phyloP scores from a whole-genome alignment of 1,140 invertebrate genomes.

The Callitettix versicolor region DNA sequence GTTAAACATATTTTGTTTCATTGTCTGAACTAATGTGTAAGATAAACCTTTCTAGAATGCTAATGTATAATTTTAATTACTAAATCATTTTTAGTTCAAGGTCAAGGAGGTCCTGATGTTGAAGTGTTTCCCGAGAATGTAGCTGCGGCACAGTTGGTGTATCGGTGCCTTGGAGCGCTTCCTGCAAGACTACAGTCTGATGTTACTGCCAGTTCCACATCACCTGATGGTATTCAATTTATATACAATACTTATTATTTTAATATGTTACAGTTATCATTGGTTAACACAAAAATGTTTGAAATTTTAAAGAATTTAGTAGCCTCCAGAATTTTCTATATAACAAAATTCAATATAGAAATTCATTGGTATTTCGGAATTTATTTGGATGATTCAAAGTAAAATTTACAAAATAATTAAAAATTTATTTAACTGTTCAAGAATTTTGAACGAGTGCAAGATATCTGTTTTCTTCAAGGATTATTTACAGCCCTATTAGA shows the following conservation, averaged over 20 bases:
- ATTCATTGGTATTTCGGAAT: too few species aligned
- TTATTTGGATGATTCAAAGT: too few species aligned
- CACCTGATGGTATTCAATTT: conserved; percentile 35
- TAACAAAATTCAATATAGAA: too few species aligned
- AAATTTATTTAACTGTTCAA: too few species aligned
- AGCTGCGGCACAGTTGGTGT: conserved; percentile 42
- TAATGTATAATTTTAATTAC: too few species aligned
- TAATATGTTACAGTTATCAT: background rate
- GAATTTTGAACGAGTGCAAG: too few species aligned
- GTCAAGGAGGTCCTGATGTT: conserved; percentile 28
- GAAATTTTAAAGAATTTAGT: conserved; percentile 30
- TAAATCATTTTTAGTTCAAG: too few species aligned
- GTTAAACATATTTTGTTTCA: background rate
- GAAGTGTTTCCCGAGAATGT: conserved; percentile 39
- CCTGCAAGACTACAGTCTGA: conserved; percentile 34
- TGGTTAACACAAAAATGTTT: conserved; percentile 35
- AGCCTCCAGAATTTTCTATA: background rate
- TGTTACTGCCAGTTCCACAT: conserved; percentile 36
- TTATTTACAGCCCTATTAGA: too few species aligned
- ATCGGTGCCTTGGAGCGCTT: conserved; percentile 39
- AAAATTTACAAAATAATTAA: too few species aligned
- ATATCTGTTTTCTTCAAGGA: too few species aligned
- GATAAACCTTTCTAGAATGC: too few species aligned
- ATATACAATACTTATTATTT: conserved; percentile 21
- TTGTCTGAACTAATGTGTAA: too few species aligned